These are phyloP conservation scores for Sarotherodon lohbergeri DNA, from an alignment of 2,113 vertebrate genomes.

Conservation along the genomic window DNA sequence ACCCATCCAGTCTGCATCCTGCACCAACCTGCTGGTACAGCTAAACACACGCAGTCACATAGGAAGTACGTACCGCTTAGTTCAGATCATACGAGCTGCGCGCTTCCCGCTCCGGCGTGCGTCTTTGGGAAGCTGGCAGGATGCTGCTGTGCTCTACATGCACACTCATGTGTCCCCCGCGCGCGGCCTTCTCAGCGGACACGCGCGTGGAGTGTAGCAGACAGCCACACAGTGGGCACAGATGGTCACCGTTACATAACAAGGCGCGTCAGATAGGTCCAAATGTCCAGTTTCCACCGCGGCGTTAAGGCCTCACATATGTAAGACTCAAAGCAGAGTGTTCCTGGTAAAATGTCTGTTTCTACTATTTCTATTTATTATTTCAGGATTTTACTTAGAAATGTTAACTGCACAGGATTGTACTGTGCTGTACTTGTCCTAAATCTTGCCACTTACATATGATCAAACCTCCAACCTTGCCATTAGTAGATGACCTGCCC, in stretches of 20 bases:
- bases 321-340: not conserved
- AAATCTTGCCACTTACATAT: not conserved
- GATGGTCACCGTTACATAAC: not conserved
- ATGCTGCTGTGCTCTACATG: not conserved
- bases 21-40: not conserved
- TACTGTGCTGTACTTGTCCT: not conserved
- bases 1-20: not conserved
- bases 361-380: not conserved
- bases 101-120: not conserved
- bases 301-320: not conserved
- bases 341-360: not conserved
- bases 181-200: not conserved
- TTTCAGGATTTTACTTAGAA: not conserved
- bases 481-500: not conserved
- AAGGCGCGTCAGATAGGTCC: not conserved
- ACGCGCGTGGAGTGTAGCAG: not conserved
- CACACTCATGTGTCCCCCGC: not conserved
- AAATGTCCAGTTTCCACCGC: not conserved
- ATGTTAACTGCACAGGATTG: not conserved
- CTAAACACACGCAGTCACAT: not conserved
- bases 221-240: not conserved
- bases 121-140: not conserved
- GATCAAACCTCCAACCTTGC: not conserved
- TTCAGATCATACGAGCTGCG: not conserved
- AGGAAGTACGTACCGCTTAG: not conserved